These are phyloP conservation scores for Centropus bengalensis DNA, from an alignment of 2,113 vertebrate species.

Conservation along the genomic window DNA sequence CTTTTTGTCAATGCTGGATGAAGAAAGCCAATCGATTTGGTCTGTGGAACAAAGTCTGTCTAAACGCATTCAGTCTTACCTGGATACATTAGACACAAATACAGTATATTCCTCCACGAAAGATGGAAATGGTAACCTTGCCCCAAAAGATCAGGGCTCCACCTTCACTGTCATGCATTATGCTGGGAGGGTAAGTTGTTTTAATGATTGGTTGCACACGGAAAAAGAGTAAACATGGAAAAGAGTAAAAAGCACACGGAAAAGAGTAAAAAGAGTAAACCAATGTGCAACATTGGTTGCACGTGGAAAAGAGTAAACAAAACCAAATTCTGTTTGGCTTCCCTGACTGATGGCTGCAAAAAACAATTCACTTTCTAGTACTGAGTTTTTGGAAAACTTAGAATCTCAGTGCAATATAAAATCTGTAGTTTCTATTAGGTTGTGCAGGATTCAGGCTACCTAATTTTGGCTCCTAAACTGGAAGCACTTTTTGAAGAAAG, in stretches of 20 bases:
- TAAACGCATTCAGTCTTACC: conserved; percentile 85
- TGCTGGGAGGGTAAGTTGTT: conserved; percentile 85
- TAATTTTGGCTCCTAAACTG: background rate
- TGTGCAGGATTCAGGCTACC: background rate
- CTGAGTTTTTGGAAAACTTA: background rate
- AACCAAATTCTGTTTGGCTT: background rate
- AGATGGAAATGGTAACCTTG: conserved; percentile 93
- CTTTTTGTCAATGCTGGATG: conserved; percentile 89
- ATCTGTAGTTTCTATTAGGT: background rate
- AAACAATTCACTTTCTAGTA: background rate
- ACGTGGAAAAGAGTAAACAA: background rate
- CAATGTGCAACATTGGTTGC: too few species aligned
- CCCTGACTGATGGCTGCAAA: background rate
- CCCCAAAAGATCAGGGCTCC: conserved; percentile 85
- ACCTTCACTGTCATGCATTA: conserved; percentile 91
- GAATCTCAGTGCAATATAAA: background rate
- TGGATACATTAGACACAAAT: conserved; percentile 80
- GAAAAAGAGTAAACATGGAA: background rate
- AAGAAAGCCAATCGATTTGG: conserved; percentile 87
- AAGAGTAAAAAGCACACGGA: background rate
- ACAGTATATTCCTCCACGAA: conserved; percentile 85
- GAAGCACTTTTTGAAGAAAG: background rate
- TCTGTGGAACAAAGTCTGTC: conserved; percentile 86
- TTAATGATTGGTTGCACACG: background rate
- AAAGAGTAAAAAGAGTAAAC: background rate